A percentile compares a stretch with the other conserved stretches of the same genome.
Evolutionary conservation across 1,140 invertebrate genomes (phyloP).

Genomic region (Drosophila miranda): DNA sequence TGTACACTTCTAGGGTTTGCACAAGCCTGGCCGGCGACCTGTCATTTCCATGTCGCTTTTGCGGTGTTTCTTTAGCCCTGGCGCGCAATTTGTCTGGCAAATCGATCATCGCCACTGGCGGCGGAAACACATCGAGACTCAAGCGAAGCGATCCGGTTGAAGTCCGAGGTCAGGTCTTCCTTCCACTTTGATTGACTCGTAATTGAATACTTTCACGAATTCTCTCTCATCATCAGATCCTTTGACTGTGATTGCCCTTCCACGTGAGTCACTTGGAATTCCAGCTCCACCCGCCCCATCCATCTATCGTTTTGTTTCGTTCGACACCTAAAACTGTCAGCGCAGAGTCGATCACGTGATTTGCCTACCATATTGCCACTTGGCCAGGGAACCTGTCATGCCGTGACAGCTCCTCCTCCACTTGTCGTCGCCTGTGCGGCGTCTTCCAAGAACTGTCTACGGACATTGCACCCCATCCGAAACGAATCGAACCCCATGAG

Average conservation of each 20-base stretch:
- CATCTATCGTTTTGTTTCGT: conserved; percentile 19
- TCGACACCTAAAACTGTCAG: conserved; percentile 60
- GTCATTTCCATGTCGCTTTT: conserved; percentile 44
- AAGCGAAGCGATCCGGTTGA: conserved; percentile 30
- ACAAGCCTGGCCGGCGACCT: conserved; percentile 12
- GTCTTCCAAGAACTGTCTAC: conserved; percentile 64
- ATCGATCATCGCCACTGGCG: conserved; percentile 74
- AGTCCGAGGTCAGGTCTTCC: conserved; percentile 39
- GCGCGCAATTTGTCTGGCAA: conserved; percentile 69
- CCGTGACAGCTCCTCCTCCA: conserved; percentile 43
- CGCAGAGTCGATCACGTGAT: conserved; percentile 56
- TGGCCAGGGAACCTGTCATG: conserved; percentile 30
- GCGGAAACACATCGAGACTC: conserved; percentile 11
- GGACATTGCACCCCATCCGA: conserved; percentile 22
- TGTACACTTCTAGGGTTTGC: conserved; percentile 73
- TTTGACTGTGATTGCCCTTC: conserved; percentile 43
- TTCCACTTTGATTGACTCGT: conserved; percentile 8
- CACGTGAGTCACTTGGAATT: conserved; percentile 68
- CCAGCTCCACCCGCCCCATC: conserved; percentile 37
- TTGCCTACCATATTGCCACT: conserved; percentile 77
- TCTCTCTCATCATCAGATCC: conserved; percentile 42
- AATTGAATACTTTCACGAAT: conserved; percentile 65
- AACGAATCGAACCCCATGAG: conserved; percentile 4
- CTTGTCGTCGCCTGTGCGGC: conserved; percentile 29
- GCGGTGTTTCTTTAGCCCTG: not conserved